Percentiles rank a stretch among this genome's conserved stretches.
Conservation (phyloP, 1,140 invertebrate species). For the Pseudomyrmex dendroicus region DNA sequence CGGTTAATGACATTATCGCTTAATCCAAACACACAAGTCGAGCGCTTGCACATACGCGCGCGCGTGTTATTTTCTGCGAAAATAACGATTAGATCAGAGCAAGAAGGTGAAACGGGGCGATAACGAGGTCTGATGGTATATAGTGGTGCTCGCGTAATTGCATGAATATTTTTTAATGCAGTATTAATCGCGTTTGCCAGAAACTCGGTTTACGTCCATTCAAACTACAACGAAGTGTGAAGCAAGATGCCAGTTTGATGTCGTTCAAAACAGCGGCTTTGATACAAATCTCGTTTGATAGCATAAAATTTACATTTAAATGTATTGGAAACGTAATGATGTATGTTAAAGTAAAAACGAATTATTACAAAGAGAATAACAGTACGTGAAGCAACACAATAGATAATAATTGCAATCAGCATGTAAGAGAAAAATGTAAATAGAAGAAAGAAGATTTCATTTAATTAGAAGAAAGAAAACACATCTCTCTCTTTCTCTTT, state of each 20-base stretch:
- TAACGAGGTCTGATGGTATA: slow-evolving; percentile 53
- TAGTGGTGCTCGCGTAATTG: slow-evolving; percentile 27
- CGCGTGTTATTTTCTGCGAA: slow-evolving; percentile 27
- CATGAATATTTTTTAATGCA: slow-evolving; percentile 58
- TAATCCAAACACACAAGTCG: slow-evolving; percentile 3
- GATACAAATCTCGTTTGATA: slow-evolving; percentile 22
- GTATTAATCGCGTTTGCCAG: slow-evolving; percentile 36
- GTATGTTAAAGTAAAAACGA: too few relatives aligned
- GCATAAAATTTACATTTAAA: neutral
- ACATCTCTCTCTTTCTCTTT: too few relatives aligned
- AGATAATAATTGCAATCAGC: too few relatives aligned
- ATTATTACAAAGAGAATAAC: too few relatives aligned
- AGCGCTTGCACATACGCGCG: neutral
- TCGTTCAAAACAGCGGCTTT: slow-evolving; percentile 17
- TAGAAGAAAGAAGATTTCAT: too few relatives aligned
- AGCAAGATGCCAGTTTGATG: slow-evolving; percentile 10
- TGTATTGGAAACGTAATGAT: slow-evolving; percentile 4
- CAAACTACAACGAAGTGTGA: slow-evolving; percentile 8
- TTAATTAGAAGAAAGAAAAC: too few relatives aligned
- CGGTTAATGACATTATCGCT: slow-evolving; percentile 36
- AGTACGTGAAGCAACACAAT: too few relatives aligned
- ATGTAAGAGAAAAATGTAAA: neutral
- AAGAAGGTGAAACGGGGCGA: slow-evolving; percentile 15
- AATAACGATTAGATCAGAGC: slow-evolving; percentile 49
- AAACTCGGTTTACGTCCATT: slow-evolving; percentile 40